These are phyloP conservation scores for Phaedon cochleariae DNA, from an alignment of 2,888 invertebrate genomes.

Conservation along the genomic window DNA sequence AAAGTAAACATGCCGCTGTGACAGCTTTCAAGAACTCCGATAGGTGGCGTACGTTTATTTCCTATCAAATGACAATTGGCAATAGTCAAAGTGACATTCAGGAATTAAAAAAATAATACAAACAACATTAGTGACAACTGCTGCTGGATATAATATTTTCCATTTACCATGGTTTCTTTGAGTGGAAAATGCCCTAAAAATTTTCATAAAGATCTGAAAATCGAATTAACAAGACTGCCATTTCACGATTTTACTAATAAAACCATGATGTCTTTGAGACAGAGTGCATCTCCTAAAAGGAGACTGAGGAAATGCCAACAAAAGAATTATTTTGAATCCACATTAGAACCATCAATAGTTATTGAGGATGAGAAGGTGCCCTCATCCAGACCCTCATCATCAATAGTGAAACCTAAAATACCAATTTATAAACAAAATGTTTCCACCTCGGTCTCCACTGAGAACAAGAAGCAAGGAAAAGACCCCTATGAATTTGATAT, in stretches of 20 bases:
- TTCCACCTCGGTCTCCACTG: background rate
- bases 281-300: slow-evolving; percentile 9
- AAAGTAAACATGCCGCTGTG: too few species aligned
- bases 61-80: too few species aligned
- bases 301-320: slow-evolving; percentile 15
- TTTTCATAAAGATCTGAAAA: background rate
- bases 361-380: background rate
- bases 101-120: too few species aligned
- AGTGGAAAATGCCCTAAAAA: background rate
- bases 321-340: slow-evolving; percentile 21
- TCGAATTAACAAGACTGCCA: background rate
- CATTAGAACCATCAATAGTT: slow-evolving; percentile 14
- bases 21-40: too few species aligned
- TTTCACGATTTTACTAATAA: slow-evolving; percentile 4
- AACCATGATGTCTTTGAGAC: background rate
- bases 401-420: slow-evolving; percentile 16
- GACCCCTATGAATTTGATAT: slow-evolving; percentile 33
- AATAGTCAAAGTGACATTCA: too few species aligned
- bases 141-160: too few species aligned
- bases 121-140: too few species aligned
- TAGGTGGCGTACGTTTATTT: too few species aligned
- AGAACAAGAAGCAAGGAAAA: slow-evolving; percentile 6
- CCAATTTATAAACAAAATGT: slow-evolving; percentile 28
- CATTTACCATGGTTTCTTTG: background rate
- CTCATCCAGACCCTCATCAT: background rate